Conservation (phyloP, 2,888 invertebrate genomes). For the Mythimna vitellina region DNA sequence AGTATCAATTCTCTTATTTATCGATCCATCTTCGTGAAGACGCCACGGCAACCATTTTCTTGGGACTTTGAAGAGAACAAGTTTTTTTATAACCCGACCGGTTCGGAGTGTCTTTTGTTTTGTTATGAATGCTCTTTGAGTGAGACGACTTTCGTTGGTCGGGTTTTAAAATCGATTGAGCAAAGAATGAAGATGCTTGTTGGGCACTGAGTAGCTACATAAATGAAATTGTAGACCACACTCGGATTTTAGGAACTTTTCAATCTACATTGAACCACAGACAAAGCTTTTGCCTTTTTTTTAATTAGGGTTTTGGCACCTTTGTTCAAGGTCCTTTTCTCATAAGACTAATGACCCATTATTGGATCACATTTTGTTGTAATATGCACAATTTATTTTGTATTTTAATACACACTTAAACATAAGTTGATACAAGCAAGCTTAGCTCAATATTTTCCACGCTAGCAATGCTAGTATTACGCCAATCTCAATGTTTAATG, state of each 20-base stretch:
- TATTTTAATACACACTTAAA: too few species aligned
- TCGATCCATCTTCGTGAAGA: conserved; percentile 40
- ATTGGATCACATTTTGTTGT: too few species aligned
- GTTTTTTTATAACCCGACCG: conserved; percentile 69
- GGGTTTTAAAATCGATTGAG: conserved; percentile 72
- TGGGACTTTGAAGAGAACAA: conserved; percentile 44
- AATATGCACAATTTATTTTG: too few species aligned
- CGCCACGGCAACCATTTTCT: conserved; percentile 78
- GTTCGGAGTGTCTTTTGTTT: conserved; percentile 60
- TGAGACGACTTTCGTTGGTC: conserved; percentile 57
- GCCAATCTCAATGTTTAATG: too few species aligned
- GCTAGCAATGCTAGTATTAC: too few species aligned
- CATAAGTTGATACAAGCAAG: too few species aligned
- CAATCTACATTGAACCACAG: neutral
- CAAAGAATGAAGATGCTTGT: neutral
- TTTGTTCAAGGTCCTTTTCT: neutral
- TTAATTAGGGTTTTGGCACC: neutral
- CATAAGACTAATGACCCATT: too few species aligned
- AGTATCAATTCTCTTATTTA: conserved; percentile 65
- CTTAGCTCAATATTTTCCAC: too few species aligned
- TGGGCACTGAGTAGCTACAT: neutral
- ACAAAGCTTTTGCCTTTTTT: neutral
- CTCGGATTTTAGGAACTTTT: neutral
- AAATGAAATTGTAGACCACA: neutral
- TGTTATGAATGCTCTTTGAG: conserved; percentile 42